Conservation (phyloP, 2,113 vertebrate genomes). For the Fulmarus glacialis region DNA sequence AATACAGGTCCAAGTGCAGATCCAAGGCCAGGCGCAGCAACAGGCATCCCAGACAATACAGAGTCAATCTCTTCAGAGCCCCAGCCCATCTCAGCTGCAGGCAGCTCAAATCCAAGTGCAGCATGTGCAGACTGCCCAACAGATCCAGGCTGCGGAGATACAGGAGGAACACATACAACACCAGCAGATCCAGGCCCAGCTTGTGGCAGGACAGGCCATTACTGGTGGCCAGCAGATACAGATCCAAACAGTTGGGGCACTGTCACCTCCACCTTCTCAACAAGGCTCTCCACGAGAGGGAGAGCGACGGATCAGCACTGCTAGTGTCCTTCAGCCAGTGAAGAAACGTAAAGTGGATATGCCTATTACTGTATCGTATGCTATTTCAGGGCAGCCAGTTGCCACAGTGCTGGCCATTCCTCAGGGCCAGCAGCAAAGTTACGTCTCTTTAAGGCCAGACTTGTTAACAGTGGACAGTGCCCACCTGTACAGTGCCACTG, state of each 20-base stretch:
- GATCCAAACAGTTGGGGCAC: constrained; percentile 93
- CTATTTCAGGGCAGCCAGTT: constrained; percentile 94
- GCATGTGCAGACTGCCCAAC: constrained; percentile 84
- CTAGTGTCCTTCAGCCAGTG: constrained; percentile 94
- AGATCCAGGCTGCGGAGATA: constrained; percentile 90
- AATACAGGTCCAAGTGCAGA: constrained; percentile 97
- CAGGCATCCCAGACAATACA: constrained; percentile 80
- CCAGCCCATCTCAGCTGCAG: constrained; percentile 86
- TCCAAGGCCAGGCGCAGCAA: constrained; percentile 91
- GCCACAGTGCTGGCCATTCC: constrained; percentile 96
- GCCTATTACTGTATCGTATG: constrained; percentile 93
- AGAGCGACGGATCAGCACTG: constrained; percentile 85
- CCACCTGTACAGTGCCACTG: constrained; percentile 95
- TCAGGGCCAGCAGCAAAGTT: constrained; percentile 96
- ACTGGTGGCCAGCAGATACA: constrained; percentile 94
- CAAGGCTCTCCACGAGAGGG: constrained; percentile 89
- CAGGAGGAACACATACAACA: constrained; percentile 94
- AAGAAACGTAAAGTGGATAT: constrained; percentile 99
- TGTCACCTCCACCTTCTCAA: constrained; percentile 85
- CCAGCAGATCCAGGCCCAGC: constrained; percentile 96
- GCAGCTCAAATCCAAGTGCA: constrained; percentile 87
- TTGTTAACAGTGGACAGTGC: constrained; percentile 97
- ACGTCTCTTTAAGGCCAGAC: constrained; percentile 94
- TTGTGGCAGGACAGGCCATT: constrained; percentile 88
- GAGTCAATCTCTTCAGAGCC: constrained; percentile 83